Percentiles rank a stretch among this genome's conserved stretches.
These are phyloP conservation scores for Dyspetes luteomarginatus DNA, from an alignment of 2,888 invertebrate species.

Conservation along the genomic window DNA sequence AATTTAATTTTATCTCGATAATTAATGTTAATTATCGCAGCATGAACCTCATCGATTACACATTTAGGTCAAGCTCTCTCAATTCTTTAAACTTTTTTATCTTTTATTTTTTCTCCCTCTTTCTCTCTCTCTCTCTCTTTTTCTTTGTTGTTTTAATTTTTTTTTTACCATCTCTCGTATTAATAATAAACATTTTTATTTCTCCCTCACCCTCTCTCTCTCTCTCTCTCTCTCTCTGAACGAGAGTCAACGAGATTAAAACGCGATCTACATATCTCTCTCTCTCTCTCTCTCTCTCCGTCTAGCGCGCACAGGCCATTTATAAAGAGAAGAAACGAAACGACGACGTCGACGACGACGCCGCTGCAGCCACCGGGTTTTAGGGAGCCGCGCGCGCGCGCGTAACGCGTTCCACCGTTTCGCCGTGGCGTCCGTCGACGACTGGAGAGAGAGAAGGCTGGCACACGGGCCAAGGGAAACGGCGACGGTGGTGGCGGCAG, in stretches of 20 bases:
- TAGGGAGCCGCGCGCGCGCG: slow-evolving; percentile 66
- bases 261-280: not conserved
- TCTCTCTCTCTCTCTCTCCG: not conserved
- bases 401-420: slow-evolving; percentile 61
- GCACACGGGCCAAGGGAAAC: slow-evolving; percentile 58
- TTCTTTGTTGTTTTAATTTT: no score
- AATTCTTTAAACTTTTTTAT: no score
- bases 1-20: no score
- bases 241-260: no score
- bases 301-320: not conserved
- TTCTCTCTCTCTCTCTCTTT: no score
- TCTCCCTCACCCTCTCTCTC: not conserved
- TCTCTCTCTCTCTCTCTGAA: not conserved
- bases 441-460: slow-evolving; percentile 64
- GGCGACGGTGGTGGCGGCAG: slow-evolving; percentile 36
- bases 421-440: slow-evolving; percentile 68
- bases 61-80: no score
- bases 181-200: not conserved
- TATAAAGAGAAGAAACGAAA: slow-evolving; percentile 9
- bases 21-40: no score
- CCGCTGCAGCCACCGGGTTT: slow-evolving; percentile 61
- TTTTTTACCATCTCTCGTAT: not conserved
- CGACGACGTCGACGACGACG: slow-evolving; percentile 52
- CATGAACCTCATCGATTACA: no score
- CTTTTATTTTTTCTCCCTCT: no score